Base-by-base conservation (phyloP, 2,113 vertebrate species). In the Piprites chloris region DNA sequence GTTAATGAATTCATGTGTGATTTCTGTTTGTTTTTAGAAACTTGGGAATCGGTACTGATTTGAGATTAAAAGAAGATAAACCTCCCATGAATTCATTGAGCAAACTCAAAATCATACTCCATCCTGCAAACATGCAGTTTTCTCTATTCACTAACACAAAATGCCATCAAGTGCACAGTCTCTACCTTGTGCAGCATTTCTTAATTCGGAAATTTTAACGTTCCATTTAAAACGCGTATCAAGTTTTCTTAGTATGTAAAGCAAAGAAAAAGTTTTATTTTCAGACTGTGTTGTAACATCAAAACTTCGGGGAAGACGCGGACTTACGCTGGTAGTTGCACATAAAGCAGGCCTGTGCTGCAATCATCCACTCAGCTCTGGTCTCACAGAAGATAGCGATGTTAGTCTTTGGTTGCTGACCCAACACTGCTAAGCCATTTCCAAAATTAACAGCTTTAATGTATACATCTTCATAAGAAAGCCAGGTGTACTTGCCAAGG, bases 301-400 rank as follows among this genome's bases (percentile, higher is more conserved):
- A 50, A 33, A 15, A 33, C 18, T 30, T 41, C 3, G 55, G 55
- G 55, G 20, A 33, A 82, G 49, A 14, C 1, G 41, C 10, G 30
- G 65, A 99, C 99, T 95, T 97, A 99, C 99, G 96, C 90, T 98
- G 98, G 92, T 99, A 99, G 97, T 99, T 99, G 97, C 98, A 98
- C 98, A 99, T 99, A 67, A 99, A 99, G 96, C 99, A 99, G 39
- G 99, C 99, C 97, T 99, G 98, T 0, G 99, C 99, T 4, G 98
- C 97, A 14, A 99, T 98, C 94, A 99, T 98, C 99, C 99, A 99
- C 92, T 99, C 99, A 0, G 99, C 98, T 92, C 99, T 97, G 3
- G 99, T 99, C 97, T 99, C 99, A 78, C 99, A 99, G 97, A 99
- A 99, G 96, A 99, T 98, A 72, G 99, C 99, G 8, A 99, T 99